A percentile compares a stretch with the other conserved stretches of the same genome.
Evolutionary conservation across 2,888 invertebrate genomes (phyloP).

Genomic region (Drosophila aldrichi): DNA sequence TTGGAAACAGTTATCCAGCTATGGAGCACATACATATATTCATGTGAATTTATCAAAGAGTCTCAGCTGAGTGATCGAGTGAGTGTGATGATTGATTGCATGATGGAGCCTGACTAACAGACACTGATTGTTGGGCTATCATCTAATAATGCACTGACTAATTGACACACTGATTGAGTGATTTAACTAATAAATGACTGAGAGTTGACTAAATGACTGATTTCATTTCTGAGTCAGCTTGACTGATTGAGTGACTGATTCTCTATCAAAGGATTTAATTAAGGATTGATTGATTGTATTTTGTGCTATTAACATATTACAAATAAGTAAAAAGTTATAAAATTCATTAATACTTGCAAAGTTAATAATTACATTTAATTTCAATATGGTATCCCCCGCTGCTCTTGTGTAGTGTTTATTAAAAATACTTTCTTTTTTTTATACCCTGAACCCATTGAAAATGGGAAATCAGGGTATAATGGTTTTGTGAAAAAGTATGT

Average conservation of each 20-base stretch:
- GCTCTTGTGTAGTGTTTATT: too few species aligned
- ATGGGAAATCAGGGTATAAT: too few species aligned
- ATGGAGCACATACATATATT: background rate
- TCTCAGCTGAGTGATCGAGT: background rate
- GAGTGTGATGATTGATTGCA: background rate
- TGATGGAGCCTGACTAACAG: background rate
- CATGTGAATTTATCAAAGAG: conserved; percentile 1
- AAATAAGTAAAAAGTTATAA: background rate
- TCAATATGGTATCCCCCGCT: background rate
- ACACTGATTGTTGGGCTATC: background rate
- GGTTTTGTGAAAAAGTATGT: too few species aligned
- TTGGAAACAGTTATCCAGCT: background rate
- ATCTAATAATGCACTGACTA: background rate
- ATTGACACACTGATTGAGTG: background rate
- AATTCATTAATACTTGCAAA: background rate
- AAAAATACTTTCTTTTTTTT: too few species aligned
- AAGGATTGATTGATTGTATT: background rate
- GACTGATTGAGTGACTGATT: background rate
- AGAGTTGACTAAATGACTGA: background rate
- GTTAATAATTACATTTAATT: conserved; percentile 3
- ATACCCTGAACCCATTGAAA: too few species aligned
- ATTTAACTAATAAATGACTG: background rate
- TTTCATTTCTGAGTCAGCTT: background rate
- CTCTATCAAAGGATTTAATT: background rate
- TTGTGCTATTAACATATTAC: background rate